phyloP scores from a whole-genome alignment of 37 sponge, comb jelly and placozoan species.

The Ephydatia muelleri region DNA sequence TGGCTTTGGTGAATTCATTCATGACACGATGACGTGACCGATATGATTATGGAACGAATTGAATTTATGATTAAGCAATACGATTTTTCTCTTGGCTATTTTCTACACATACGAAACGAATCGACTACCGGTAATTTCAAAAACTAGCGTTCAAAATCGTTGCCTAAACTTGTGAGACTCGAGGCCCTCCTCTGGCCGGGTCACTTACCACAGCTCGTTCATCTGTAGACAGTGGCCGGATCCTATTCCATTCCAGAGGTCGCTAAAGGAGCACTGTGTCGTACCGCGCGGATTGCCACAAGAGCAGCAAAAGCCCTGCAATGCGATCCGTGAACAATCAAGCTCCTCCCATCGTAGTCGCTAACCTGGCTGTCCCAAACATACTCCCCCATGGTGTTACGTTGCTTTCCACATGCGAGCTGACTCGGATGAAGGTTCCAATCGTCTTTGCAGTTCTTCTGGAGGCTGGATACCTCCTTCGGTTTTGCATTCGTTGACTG shows the following conservation, averaged over 20 bases:
- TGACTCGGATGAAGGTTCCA: not conserved
- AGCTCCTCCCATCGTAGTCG: not conserved
- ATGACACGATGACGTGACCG: too few species aligned
- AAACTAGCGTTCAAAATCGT: too few species aligned
- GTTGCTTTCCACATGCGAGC: constrained; percentile 60
- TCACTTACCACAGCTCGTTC: constrained; percentile 47
- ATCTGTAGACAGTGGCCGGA: constrained; percentile 69
- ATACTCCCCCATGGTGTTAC: constrained; percentile 1
- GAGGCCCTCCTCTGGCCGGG: too few species aligned
- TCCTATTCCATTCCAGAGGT: not conserved
- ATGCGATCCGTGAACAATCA: not conserved
- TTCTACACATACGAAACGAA: too few species aligned
- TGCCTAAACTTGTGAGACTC: too few species aligned
- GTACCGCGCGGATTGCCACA: constrained; percentile 23
- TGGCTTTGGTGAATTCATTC: too few species aligned
- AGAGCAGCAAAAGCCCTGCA: constrained; percentile 76
- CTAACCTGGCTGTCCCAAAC: constrained; percentile 78
- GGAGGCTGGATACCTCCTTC: constrained; percentile 19
- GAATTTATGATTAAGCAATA: too few species aligned
- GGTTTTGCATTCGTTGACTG: constrained; percentile 76
- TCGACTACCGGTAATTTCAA: too few species aligned
- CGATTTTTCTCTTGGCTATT: too few species aligned
- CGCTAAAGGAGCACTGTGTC: not conserved
- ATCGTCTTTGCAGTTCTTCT: constrained; percentile 51
- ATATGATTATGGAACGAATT: too few species aligned